Percentiles rank a stretch among this genome's conserved stretches.
These are phyloP conservation scores for Cantharis flavilabris DNA, from an alignment of 2,888 invertebrate genomes.

Conservation along the genomic window DNA sequence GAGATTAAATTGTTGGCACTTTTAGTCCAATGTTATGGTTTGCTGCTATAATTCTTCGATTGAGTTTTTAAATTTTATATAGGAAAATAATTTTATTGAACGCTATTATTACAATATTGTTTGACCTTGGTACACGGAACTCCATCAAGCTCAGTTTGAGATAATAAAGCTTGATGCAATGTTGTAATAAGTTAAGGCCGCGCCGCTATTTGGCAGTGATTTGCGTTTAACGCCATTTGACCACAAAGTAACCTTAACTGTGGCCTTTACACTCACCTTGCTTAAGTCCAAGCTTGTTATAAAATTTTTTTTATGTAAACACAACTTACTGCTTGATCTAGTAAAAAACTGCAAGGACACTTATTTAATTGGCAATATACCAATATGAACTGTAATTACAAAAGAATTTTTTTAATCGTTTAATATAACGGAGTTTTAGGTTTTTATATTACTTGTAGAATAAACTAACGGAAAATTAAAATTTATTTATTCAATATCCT, in stretches of 20 bases:
- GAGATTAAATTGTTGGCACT: constrained; percentile 35
- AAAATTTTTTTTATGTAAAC: constrained; percentile 13
- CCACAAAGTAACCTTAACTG: constrained; percentile 32
- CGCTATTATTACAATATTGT: constrained; percentile 34
- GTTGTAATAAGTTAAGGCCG: constrained; percentile 29
- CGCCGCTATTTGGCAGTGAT: constrained; percentile 38
- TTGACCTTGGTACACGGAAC: constrained; percentile 48
- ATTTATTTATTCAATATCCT: constrained; percentile 4
- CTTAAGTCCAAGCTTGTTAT: constrained; percentile 11
- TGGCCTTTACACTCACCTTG: constrained; percentile 28
- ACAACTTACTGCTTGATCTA: neutral
- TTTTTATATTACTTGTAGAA: neutral
- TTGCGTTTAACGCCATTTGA: constrained; percentile 27
- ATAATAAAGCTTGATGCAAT: constrained; percentile 20
- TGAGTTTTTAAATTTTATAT: neutral
- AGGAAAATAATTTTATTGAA: neutral
- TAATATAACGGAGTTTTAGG: constrained; percentile 14
- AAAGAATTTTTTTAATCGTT: constrained; percentile 1
- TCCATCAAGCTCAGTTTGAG: constrained; percentile 41
- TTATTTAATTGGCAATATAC: constrained; percentile 13
- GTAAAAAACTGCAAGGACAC: constrained; percentile 18
- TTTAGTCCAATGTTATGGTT: constrained; percentile 29
- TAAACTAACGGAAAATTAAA: constrained; percentile 6
- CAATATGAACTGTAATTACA: constrained; percentile 6
- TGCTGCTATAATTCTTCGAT: neutral